A percentile compares a stretch with the other conserved stretches of the same genome.
These are phyloP conservation scores for Varroa destructor DNA, from an alignment of 1,140 invertebrate genomes.

Conservation along the genomic window DNA sequence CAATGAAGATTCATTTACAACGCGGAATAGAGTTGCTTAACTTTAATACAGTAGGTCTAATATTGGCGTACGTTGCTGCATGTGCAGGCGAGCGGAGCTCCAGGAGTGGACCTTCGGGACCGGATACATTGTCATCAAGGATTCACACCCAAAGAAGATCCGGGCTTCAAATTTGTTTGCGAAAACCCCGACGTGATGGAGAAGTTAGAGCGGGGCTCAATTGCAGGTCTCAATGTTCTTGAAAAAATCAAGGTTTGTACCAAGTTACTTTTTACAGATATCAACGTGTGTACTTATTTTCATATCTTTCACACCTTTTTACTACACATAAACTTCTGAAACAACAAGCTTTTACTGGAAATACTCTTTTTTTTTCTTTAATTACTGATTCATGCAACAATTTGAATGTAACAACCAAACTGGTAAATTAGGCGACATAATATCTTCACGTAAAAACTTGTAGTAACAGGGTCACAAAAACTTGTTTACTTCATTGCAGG, in stretches of 20 bases:
- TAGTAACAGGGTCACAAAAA: background rate
- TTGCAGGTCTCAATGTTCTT: slow-evolving; percentile 4
- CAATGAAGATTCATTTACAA: no score
- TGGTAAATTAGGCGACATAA: no score
- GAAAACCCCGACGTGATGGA: slow-evolving; percentile 19
- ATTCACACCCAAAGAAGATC: slow-evolving; percentile 21
- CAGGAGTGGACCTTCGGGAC: slow-evolving; percentile 9
- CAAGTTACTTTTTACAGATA: background rate
- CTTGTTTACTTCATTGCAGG: background rate
- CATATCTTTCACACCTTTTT: no score
- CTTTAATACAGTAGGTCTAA: no score
- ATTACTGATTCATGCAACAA: no score
- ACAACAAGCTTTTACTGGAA: no score
- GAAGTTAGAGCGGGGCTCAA: slow-evolving; percentile 1
- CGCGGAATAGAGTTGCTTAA: no score
- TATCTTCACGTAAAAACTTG: no score
- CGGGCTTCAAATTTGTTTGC: slow-evolving; percentile 3
- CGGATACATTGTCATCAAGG: slow-evolving; percentile 25
- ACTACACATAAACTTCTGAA: no score
- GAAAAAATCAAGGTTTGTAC: slow-evolving; percentile 23
- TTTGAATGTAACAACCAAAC: no score
- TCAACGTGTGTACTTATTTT: no score
- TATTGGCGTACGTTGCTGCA: background rate
- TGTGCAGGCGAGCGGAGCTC: slow-evolving; percentile 18
- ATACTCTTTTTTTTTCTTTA: no score